phyloP scores from a whole-genome alignment of 2,888 invertebrate species.

The Allolobophora icterica region DNA sequence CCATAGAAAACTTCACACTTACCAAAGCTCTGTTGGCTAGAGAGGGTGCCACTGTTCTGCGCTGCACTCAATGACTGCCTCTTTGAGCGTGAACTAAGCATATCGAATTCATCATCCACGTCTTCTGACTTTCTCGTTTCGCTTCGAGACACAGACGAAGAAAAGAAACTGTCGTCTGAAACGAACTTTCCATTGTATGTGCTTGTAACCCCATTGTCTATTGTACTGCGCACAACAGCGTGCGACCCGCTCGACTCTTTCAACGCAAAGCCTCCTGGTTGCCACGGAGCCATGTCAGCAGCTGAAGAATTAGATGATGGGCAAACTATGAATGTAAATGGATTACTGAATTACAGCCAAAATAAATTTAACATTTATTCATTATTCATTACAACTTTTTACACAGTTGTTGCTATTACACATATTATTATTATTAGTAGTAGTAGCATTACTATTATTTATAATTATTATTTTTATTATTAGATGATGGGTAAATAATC shows the following conservation, averaged over 20 bases:
- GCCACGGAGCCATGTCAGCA: not conserved
- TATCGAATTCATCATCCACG: not conserved
- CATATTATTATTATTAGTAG: no score
- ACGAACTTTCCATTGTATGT: not conserved
- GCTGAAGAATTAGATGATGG: not conserved
- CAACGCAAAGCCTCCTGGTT: not conserved
- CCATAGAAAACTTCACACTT: not conserved
- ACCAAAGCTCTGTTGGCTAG: not conserved
- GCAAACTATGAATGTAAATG: not conserved
- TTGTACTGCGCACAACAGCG: not conserved
- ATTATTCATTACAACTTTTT: no score
- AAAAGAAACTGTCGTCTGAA: not conserved
- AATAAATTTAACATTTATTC: no score
- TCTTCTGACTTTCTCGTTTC: not conserved
- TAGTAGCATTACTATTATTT: no score
- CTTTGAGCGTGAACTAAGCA: not conserved
- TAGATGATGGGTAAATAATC: no score
- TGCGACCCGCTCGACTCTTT: not conserved
- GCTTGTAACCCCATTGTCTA: not conserved
- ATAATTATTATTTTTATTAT: not conserved
- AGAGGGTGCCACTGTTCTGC: not conserved
- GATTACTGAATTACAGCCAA: no score
- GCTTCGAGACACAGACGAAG: not conserved
- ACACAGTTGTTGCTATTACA: no score
- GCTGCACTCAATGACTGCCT: not conserved